Evolutionary conservation across 2,113 vertebrate genomes (phyloP), one percentile per base, ranked within the genome.

Genomic region (Sinocyclocheilus grahami): DNA sequence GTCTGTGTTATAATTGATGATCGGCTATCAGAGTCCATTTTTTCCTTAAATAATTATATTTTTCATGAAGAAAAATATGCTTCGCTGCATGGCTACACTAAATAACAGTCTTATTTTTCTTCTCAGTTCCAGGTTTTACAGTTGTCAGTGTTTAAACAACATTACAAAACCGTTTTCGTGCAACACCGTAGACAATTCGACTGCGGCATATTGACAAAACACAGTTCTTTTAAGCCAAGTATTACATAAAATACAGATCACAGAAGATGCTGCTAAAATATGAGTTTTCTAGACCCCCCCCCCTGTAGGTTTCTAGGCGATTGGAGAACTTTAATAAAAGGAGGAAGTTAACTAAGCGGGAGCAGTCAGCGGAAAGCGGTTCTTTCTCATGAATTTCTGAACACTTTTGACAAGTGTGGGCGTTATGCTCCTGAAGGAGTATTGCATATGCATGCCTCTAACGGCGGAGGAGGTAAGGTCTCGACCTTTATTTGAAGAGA

Each of bases 371-470:
- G 46, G 76, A 89, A 78, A 83, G 14, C 37, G 27, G 78, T 33
- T 63, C 18, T 87, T 85, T 78, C 78, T 88, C 83, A 86, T 37
- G 75, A 88, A 81, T 82, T 63, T 82, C 81, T 51, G 81, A 82
- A 67, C n/a, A n/a, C 78, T 82, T 85, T 83, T 87, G 42, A 77
- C 22, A 42, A 77, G 77, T 78, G 86, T 81, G 62, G 87, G 87
- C 76, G 85, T 83, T 94, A 95, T 96, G 96, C 93, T 97, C 94
- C 93, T 97, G 92, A 97, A 96, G 93, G 96, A 96, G 92, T 96
- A 96, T 89, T 91, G 95, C 92, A 96, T 96, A 94, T 97, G 96
- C 88, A 96, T 97, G 95, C 95, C 96, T 84, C 93, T 96, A 89
- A 96, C 94, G 74, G 95, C 96, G 85, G 96, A 95, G 85, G 96